Percentiles rank a stretch among this genome's conserved stretches.
Conservation (phyloP, 2,113 vertebrate genomes). For the Tragelaphus imberbis region DNA sequence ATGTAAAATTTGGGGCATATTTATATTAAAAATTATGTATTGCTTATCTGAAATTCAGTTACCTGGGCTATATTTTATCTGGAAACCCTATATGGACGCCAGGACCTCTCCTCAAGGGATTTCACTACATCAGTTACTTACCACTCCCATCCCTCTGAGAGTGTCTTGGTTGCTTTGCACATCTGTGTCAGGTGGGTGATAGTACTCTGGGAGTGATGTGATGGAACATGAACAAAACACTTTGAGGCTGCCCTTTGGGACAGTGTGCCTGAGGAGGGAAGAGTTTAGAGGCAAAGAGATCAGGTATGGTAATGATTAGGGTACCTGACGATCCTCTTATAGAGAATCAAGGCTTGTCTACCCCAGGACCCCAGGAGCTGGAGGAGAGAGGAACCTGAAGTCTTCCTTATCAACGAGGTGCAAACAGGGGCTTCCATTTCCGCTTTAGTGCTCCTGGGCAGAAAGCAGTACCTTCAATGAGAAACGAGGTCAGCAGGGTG, state of each 20-base stretch:
- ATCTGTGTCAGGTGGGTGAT: background rate
- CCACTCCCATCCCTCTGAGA: background rate
- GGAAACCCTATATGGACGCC: background rate
- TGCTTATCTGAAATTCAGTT: background rate
- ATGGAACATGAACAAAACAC: background rate
- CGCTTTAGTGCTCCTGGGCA: slow-evolving; percentile 38
- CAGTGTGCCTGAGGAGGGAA: background rate
- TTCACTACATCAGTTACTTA: background rate
- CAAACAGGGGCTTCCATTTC: background rate
- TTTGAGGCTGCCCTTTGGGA: background rate
- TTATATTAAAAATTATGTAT: background rate
- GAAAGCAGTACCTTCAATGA: slow-evolving; percentile 20
- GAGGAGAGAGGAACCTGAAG: background rate
- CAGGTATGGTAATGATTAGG: background rate
- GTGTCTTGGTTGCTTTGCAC: background rate
- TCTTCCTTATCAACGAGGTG: background rate
- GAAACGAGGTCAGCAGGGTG: slow-evolving; percentile 62
- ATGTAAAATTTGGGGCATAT: background rate
- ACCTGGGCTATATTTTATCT: background rate
- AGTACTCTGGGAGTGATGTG: background rate
- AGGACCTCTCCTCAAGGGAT: background rate
- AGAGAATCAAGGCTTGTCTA: background rate
- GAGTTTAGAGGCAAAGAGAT: background rate
- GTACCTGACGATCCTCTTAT: background rate
- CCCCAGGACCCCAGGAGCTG: background rate